Percentiles rank a stretch among this genome's conserved stretches.
phyloP scores from a whole-genome alignment of 2,888 invertebrate species.

The Lasioglossum oenotherae region DNA sequence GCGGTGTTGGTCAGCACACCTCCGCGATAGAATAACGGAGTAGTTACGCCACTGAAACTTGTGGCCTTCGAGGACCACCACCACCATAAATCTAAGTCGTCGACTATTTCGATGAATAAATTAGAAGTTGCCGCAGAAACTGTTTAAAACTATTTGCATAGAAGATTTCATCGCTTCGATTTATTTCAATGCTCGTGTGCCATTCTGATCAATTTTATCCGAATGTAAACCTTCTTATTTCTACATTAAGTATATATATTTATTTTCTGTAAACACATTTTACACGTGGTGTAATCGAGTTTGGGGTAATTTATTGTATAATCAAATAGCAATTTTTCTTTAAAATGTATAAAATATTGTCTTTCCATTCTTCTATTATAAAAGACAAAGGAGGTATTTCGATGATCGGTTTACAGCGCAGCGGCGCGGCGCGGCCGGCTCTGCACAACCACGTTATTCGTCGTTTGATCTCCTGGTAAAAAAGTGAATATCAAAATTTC shows the following conservation, averaged over 20 bases:
- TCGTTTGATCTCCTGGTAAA: background rate
- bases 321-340: no score
- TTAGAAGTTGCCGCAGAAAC: background rate
- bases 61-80: background rate
- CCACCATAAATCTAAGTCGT: background rate
- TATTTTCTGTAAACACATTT: no score
- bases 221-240: background rate
- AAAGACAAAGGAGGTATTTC: background rate
- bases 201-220: background rate
- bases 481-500: background rate
- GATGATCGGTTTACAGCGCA: background rate
- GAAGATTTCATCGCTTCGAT: no score
- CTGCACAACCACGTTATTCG: background rate
- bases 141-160: background rate
- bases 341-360: background rate
- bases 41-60: background rate
- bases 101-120: conserved; percentile 4
- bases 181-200: background rate
- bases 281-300: no score
- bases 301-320: no score
- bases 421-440: background rate
- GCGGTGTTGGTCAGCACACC: background rate
- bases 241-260: no score
- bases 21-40: background rate
- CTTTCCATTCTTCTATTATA: background rate